Evolutionary conservation across 1,140 invertebrate species (phyloP), one percentile per base, ranked within the genome.

Genomic region (Pogonomyrmex barbatus): DNA sequence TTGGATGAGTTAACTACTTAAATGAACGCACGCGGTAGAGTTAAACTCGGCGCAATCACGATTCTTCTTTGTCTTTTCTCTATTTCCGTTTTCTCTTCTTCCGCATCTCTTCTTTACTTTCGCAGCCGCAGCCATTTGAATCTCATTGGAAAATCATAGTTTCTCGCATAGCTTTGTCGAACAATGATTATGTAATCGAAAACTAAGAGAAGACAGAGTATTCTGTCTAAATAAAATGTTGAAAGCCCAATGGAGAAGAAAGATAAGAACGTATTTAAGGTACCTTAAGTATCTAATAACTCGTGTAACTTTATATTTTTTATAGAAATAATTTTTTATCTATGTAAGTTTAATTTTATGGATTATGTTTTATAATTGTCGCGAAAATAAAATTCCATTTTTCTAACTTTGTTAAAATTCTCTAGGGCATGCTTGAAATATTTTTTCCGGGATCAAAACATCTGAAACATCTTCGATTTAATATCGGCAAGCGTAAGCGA

Each of bases 1-100:
- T 73, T 67, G 54, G 54, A 73, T 36, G 79, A 83, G 56, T 83
- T 83, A 62, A 30, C 54, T 50, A 62, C 54, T 62, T 83, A 83
- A 83, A 83, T 62, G 79, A 83, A 52, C 33, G 47, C 17, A 36
- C 30, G 54, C 68, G 30, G 39, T 73, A 67, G 12, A 30, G 68
- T 75, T 73, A 50, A 83, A 83, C 14, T 58, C 52, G 62, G 2
- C 45, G 63, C 33, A 56, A 39, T 24, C 24, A 39, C 30, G 4
- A 42, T 83, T 83, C 68, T 83, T 83, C 68, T 83, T 83, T 83
- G 30, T 42, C 56, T 75, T 62, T 83, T 83, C 54, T 60, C 42
- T 56, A 47, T 60, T 73, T 73, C 54, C 52, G 17, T 60, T 73
- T 60, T 6, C 24, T 24, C 24, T 24, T 24, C 24, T 24, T 24